A percentile compares a stretch with the other conserved stretches of the same genome.
Evolutionary conservation across 2,888 invertebrate genomes (phyloP).

Genomic region (Melanargia galathea): DNA sequence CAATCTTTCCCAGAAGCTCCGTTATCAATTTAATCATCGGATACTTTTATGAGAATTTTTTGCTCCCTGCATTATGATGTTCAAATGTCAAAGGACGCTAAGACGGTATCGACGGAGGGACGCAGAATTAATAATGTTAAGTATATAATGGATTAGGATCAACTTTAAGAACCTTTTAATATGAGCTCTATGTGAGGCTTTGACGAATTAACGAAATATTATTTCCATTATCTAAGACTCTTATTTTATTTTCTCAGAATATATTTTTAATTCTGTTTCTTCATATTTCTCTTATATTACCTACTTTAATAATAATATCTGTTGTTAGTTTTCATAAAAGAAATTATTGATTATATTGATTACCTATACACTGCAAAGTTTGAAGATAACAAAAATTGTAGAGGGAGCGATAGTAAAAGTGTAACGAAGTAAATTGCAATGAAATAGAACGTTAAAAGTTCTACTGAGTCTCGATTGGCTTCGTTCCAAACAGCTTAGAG

Average conservation of each 20-base stretch:
- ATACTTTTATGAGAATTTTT: constrained; percentile 52
- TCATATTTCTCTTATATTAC: too few relatives aligned
- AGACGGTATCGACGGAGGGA: constrained; percentile 49
- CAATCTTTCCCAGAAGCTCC: constrained; percentile 61
- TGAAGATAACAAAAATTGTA: constrained; percentile 2
- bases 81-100: constrained; percentile 51
- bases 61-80: constrained; percentile 39
- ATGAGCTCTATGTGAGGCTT: constrained; percentile 14
- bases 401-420: not conserved
- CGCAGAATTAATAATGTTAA: constrained; percentile 61
- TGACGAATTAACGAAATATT: constrained; percentile 6
- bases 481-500: constrained; percentile 38
- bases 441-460: constrained; percentile 40
- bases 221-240: constrained; percentile 10
- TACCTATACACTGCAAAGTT: too few relatives aligned
- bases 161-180: constrained; percentile 35
- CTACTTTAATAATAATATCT: not conserved
- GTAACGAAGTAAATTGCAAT: constrained; percentile 25
- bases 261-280: not conserved
- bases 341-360: too few relatives aligned
- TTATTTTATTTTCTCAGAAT: constrained; percentile 13
- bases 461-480: constrained; percentile 37
- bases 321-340: not conserved
- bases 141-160: constrained; percentile 47
- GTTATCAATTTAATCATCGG: constrained; percentile 72